Evolutionary conservation across 2,797 vertebrate species (phyloP).

Genomic region (Poeciliopsis paucimaculata): DNA sequence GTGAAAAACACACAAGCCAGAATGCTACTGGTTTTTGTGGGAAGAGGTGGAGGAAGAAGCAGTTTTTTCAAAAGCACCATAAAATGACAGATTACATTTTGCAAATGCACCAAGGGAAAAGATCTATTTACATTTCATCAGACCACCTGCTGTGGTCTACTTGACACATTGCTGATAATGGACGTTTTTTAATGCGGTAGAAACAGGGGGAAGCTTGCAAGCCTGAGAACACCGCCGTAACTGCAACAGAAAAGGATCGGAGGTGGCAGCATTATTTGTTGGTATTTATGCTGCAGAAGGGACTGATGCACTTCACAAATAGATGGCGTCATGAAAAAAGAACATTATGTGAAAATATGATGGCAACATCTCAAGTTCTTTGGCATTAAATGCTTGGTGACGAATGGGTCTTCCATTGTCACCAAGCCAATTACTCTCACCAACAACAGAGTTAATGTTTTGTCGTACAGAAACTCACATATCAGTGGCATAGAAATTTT

Average conservation of each 20-base stretch:
- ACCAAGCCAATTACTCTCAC: no score
- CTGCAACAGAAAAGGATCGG: not conserved
- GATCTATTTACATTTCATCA: not conserved
- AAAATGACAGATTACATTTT: not conserved
- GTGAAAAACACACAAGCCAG: not conserved
- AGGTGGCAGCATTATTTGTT: not conserved
- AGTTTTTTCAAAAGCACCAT: not conserved
- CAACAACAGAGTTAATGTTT: not conserved
- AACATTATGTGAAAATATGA: not conserved
- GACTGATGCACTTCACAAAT: not conserved
- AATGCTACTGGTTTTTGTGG: not conserved
- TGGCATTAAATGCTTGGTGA: not conserved
- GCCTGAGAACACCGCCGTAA: not conserved
- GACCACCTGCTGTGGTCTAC: not conserved
- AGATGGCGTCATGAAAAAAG: not conserved
- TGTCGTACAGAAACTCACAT: not conserved
- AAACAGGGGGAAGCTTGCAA: not conserved
- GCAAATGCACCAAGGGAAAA: not conserved
- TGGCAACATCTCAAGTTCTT: not conserved
- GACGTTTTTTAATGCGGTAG: not conserved
- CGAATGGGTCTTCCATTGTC: not conserved
- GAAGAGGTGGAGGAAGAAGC: not conserved
- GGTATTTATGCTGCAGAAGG: not conserved
- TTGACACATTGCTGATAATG: not conserved
- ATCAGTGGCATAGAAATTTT: not conserved